A percentile compares a stretch with the other conserved stretches of the same genome.
Evolutionary conservation across 2,113 vertebrate species (phyloP).

Genomic region (Heloderma charlesbogerti): DNA sequence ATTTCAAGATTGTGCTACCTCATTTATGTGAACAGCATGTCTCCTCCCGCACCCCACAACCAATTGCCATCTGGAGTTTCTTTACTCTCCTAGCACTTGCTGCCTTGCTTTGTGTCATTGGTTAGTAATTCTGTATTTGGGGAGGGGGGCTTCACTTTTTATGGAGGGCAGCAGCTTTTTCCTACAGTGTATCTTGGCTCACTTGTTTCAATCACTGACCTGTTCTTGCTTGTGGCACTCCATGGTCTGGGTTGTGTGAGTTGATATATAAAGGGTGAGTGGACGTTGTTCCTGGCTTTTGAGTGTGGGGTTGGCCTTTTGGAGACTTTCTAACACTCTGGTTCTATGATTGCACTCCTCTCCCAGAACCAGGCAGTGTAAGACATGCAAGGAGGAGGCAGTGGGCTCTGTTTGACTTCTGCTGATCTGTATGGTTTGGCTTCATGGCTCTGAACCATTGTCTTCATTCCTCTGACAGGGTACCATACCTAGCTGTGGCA

Average conservation of each 20-base stretch:
- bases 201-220: neutral
- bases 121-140: too few species aligned
- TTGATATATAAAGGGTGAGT: neutral
- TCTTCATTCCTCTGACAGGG: slow-evolving; percentile 70
- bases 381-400: neutral
- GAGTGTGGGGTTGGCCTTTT: neutral
- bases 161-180: neutral
- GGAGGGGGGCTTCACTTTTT: neutral
- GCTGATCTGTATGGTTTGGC: neutral
- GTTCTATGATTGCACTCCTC: neutral
- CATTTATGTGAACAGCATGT: neutral
- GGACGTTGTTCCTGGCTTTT: neutral
- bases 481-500: slow-evolving; percentile 91
- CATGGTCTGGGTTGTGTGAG: neutral
- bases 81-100: neutral
- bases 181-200: neutral
- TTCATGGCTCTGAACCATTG: neutral
- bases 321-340: neutral
- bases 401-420: neutral
- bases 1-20: neutral
- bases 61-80: neutral
- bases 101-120: neutral
- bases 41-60: too few species aligned
- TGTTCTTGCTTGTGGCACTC: neutral
- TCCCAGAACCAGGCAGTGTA: neutral